Evolutionary conservation across 2,797 vertebrate species (phyloP).

Genomic region (Sebastes itinus): DNA sequence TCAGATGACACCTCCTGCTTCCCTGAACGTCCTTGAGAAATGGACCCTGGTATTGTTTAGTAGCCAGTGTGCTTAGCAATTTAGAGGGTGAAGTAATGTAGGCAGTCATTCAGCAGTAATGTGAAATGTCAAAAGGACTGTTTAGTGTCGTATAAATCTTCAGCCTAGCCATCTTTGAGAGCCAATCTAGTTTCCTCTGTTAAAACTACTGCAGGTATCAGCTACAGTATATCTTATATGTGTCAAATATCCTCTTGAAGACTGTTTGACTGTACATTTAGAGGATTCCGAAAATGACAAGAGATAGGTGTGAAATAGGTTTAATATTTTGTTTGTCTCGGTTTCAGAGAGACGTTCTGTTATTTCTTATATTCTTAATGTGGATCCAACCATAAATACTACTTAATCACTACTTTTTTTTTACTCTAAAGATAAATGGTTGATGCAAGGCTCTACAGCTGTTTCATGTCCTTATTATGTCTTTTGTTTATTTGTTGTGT

Average conservation of each 20-base stretch:
- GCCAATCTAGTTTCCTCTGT: not conserved
- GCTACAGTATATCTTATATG: not conserved
- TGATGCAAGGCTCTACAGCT: slow-evolving; percentile 4
- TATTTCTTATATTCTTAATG: not conserved
- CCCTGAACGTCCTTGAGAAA: slow-evolving; percentile 70
- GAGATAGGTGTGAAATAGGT: not conserved
- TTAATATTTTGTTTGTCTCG: not conserved
- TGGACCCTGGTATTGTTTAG: slow-evolving; percentile 42
- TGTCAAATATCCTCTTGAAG: not conserved
- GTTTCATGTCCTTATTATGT: slow-evolving; percentile 42
- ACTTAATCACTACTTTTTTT: not conserved
- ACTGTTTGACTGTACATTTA: not conserved
- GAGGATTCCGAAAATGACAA: not conserved
- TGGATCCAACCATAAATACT: not conserved
- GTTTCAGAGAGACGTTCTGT: not conserved
- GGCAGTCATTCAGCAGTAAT: slow-evolving; percentile 12
- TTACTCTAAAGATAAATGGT: slow-evolving; percentile 3
- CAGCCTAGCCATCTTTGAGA: slow-evolving; percentile 9
- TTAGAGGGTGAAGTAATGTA: slow-evolving; percentile 5
- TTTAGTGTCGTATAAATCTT: slow-evolving; percentile 11
- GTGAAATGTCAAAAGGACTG: slow-evolving; percentile 39
- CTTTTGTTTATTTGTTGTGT: slow-evolving; percentile 61
- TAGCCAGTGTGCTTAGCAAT: slow-evolving; percentile 22
- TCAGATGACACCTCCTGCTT: slow-evolving; percentile 67
- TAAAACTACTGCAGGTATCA: slow-evolving; percentile 1